These are phyloP conservation scores for Brachymystax lenok DNA, from an alignment of 2,797 vertebrate species.

Conservation along the genomic window DNA sequence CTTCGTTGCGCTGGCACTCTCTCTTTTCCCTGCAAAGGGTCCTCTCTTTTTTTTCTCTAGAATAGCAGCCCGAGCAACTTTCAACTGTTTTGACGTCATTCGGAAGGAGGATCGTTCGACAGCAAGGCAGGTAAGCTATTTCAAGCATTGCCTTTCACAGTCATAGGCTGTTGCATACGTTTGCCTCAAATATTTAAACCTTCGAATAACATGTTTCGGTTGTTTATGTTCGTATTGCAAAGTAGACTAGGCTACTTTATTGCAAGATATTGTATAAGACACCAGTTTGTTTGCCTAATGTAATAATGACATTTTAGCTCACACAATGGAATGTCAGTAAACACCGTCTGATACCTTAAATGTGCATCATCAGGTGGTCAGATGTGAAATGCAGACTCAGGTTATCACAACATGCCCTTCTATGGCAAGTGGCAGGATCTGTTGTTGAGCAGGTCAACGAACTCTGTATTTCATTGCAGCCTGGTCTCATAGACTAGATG, in stretches of 20 bases:
- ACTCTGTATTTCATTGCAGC: too few relatives aligned
- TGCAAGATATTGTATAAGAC: too few relatives aligned
- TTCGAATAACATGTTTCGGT: too few relatives aligned
- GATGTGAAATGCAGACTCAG: too few relatives aligned
- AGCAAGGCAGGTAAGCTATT: not conserved
- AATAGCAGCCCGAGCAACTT: not conserved
- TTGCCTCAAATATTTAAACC: too few relatives aligned
- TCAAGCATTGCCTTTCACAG: not conserved
- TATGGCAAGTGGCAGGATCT: not conserved
- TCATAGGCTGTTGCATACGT: too few relatives aligned
- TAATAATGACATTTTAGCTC: not conserved
- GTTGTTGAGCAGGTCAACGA: not conserved
- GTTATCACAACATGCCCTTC: not conserved
- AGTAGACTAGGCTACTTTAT: too few relatives aligned
- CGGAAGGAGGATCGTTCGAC: constrained; percentile 2
- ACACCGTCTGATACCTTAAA: not conserved
- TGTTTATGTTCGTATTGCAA: too few relatives aligned
- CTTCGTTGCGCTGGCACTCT: not conserved
- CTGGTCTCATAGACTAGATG: too few relatives aligned
- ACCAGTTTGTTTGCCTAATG: too few relatives aligned
- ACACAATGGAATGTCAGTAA: not conserved
- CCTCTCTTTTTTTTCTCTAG: not conserved
- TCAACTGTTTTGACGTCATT: not conserved
- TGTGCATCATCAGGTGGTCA: not conserved
- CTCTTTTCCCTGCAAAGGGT: too few relatives aligned